Conservation (phyloP, 2,888 invertebrate genomes). For the Tortrix viridana region DNA sequence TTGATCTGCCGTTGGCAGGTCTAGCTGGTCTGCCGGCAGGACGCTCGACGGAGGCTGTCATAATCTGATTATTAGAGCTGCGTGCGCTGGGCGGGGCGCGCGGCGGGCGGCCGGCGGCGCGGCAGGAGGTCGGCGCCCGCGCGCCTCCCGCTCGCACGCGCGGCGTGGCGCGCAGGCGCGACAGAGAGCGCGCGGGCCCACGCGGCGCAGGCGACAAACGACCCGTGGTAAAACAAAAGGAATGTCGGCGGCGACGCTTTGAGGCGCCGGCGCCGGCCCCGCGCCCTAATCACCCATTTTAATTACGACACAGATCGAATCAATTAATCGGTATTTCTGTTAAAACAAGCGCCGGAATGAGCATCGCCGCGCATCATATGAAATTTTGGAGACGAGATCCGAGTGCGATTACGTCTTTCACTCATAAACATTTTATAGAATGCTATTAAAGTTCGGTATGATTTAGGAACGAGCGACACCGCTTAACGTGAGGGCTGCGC, state of each 20-base stretch:
- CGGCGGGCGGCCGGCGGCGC: slow-evolving; percentile 76
- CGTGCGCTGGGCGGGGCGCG: slow-evolving; percentile 74
- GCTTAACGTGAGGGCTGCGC: slow-evolving; percentile 18
- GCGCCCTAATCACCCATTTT: slow-evolving; percentile 84
- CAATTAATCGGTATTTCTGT: slow-evolving; percentile 84
- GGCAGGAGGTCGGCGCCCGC: slow-evolving; percentile 82
- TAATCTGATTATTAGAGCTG: slow-evolving; percentile 82
- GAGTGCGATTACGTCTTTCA: slow-evolving; percentile 65
- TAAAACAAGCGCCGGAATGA: slow-evolving; percentile 77
- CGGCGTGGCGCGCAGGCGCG: slow-evolving; percentile 42
- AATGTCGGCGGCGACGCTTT: slow-evolving; percentile 83
- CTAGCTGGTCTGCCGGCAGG: slow-evolving; percentile 59
- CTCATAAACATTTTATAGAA: slow-evolving; percentile 54
- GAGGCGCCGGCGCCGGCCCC: slow-evolving; percentile 83
- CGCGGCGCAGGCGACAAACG: slow-evolving; percentile 81
- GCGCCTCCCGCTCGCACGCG: slow-evolving; percentile 63
- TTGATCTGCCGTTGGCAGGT: slow-evolving; percentile 39
- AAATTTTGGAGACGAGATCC: slow-evolving; percentile 61
- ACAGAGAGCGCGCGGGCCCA: slow-evolving; percentile 55
- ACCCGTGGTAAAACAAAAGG: slow-evolving; percentile 84
- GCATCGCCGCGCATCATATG: slow-evolving; percentile 65
- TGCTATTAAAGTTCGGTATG: slow-evolving; percentile 46
- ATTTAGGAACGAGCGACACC: slow-evolving; percentile 34
- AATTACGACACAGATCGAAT: slow-evolving; percentile 84
- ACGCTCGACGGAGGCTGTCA: slow-evolving; percentile 77